Evolutionary conservation across 2,888 invertebrate species (phyloP), one percentile per base, ranked within the genome.

Genomic region (Marronus borbonicus): DNA sequence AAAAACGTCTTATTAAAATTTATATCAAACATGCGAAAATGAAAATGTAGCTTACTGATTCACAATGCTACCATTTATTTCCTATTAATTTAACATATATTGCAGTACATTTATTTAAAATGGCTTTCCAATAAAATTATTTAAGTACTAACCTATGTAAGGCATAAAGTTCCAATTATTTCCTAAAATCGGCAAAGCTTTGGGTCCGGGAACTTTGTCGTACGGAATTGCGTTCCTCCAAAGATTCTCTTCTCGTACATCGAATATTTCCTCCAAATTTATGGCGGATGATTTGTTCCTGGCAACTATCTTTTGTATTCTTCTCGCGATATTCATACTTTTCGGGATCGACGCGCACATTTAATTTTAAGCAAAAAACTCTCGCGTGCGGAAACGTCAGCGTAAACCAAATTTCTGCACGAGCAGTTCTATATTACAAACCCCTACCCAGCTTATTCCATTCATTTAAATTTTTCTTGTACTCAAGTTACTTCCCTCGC

Each of bases 81-180:
- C 31, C 31, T 36, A 36, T 36, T 36, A 36, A 36, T 36, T 36
- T 36, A 24, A 24, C 24, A 24, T 24, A 2, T 24, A 24, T 24
- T 24, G 24, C 24, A 36, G 5, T 36, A 36, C 5, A 4, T 36
- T 5, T 36, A 36, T 36, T 36, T 36, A 0, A 36, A 36, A 36
- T 36, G 5, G 4, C 5, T 36, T 5, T 55, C 4, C 2, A n/a
- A 55, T 17, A 55, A 55, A 55, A 55, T 7, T 17, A n/a, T 8
- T 20, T 12, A 55, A n/a, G 17, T n/a, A 83, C 90, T 89, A 86
- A 92, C 92, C 92, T 78, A 93, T 89, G 84, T 89, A 90, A 44
- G 93, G 92, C 31, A 91, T 88, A 82, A 93, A 92, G 81, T 92
- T 88, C 93, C 93, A 93, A 3, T 90, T 91, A 81, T 92, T 93